phyloP scores from a whole-genome alignment of 1,140 invertebrate genomes.

The Propsilocerus akamusi region DNA sequence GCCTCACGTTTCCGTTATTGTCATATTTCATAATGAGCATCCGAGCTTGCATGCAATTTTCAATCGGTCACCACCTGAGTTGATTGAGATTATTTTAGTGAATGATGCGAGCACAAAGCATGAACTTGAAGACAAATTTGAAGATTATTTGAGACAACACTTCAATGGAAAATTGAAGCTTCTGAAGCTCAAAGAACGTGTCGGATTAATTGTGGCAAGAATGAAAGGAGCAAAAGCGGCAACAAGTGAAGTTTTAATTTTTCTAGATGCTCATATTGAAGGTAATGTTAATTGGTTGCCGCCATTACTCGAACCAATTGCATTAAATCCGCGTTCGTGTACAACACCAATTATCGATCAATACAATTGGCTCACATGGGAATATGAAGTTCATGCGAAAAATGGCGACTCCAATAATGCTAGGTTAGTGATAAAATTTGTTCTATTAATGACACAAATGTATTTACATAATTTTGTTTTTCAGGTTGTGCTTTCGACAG shows the following conservation, averaged over 20 bases:
- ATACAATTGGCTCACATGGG: conserved; percentile 57
- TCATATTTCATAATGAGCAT: background rate
- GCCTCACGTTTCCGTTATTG: background rate
- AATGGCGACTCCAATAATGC: conserved; percentile 78
- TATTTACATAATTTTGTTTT: too few relatives aligned
- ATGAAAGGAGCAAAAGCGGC: background rate
- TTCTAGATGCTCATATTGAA: background rate
- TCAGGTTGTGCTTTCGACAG: conserved; percentile 39
- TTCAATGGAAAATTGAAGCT: background rate
- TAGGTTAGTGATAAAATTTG: too few relatives aligned
- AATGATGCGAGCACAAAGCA: background rate
- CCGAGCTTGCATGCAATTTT: background rate
- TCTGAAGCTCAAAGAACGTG: background rate
- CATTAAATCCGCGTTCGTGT: conserved; percentile 27
- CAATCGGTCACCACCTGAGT: background rate
- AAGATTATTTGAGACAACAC: background rate
- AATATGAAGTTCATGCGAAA: conserved; percentile 59
- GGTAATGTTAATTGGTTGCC: background rate
- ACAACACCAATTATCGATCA: conserved; percentile 77
- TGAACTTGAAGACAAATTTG: background rate
- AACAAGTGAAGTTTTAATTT: background rate
- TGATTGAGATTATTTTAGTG: background rate
- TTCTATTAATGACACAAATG: too few relatives aligned
- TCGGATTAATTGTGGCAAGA: background rate
- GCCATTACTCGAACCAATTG: background rate